Base-by-base conservation (phyloP, 2,113 vertebrate species). In the Ophiodon elongatus region DNA sequence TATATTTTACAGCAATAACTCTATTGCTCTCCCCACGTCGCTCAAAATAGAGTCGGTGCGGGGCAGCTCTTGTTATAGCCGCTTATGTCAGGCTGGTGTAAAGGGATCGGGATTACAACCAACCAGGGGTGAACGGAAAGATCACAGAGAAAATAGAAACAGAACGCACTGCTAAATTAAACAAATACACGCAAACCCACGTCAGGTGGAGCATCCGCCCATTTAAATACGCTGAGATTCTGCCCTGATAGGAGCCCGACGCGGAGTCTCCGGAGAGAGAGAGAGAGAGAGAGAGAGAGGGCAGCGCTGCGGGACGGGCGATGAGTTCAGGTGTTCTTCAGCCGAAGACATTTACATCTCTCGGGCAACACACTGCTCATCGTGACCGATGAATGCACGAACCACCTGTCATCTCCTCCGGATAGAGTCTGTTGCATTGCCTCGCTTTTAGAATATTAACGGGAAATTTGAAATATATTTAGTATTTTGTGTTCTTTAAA, bases 1-100 rank as follows among this genome's bases (percentile, higher is more conserved):
- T 72, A 75, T 79, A 56, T 77, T 87, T 77, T 74, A 79, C 45
- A 70, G 75, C 67, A 60, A 57, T 94, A 92, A 93, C 93, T 92
- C 68, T 13, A 25, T 92, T 91, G 93, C 92, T 92, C 85, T 79
- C 81, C 21, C 2, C 83, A 83, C 89, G 79, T 82, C 43, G 59
- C 94, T 88, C 84, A 80, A 93, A 95, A 96, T 96, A 96, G 94
- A 93, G 88, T 81, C 17, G 67, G 85, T 82, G 79, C 68, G 74
- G 60, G 74, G 17, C 47, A 72, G 66, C 8, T 39, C 74, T 66
- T 2, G 33, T 83, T 91, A 66, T 84, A 85, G 83, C 74, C 62
- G 65, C 76, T 85, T 56, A 80, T 87, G 88, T 90, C 91, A 89
- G 83, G 31, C 74, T 80, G 56, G 65, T 71, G 59, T 80, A 79